phyloP scores from a whole-genome alignment of 2,888 invertebrate genomes.

The Brachylomia viminalis region DNA sequence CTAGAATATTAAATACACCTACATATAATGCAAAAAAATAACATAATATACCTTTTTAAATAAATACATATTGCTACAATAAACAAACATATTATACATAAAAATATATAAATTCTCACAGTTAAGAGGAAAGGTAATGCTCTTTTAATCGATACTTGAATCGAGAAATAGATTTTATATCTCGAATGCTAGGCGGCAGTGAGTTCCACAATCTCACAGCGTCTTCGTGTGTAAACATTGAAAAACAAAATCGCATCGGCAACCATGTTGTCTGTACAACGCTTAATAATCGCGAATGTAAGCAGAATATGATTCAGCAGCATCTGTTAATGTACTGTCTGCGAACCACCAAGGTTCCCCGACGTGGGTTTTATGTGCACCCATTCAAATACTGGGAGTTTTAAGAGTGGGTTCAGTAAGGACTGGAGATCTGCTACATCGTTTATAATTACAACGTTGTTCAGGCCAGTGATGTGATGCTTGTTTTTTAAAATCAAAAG shows the following conservation, averaged over 20 bases:
- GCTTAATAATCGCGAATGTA: constrained; percentile 43
- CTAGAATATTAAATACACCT: too few species aligned
- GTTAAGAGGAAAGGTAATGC: too few species aligned
- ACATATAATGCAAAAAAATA: too few species aligned
- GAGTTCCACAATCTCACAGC: too few species aligned
- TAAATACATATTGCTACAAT: too few species aligned
- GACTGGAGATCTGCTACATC: not conserved
- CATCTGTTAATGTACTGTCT: constrained; percentile 38
- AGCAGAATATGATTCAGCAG: constrained; percentile 56
- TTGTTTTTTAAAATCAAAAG: too few species aligned
- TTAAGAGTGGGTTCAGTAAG: constrained; percentile 8
- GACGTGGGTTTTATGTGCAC: constrained; percentile 32
- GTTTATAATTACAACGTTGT: not conserved
- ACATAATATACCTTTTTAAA: too few species aligned
- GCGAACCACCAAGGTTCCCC: constrained; percentile 19
- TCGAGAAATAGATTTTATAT: too few species aligned
- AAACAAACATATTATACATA: too few species aligned
- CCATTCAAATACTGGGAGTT: constrained; percentile 29
- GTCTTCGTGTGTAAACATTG: not conserved
- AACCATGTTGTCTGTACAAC: constrained; percentile 26
- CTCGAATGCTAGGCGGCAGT: too few species aligned
- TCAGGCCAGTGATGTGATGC: not conserved
- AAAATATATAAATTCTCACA: too few species aligned
- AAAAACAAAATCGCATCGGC: constrained; percentile 25
- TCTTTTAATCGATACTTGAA: too few species aligned